Evolutionary conservation across 2,888 invertebrate species (phyloP).

Genomic region (Frankliniella intonsa): DNA sequence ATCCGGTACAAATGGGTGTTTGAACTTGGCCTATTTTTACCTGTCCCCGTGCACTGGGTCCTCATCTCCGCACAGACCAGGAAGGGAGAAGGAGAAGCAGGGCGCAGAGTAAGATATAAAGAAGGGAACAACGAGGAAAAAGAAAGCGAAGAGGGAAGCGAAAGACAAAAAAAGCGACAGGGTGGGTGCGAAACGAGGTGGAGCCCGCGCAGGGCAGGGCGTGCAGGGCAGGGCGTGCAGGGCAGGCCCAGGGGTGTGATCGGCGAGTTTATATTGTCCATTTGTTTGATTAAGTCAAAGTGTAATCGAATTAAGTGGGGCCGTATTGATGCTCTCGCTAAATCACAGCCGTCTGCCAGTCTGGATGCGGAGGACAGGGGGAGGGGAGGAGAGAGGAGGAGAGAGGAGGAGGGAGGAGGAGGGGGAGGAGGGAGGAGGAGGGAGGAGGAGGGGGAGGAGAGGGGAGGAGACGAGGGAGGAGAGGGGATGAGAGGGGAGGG

Average conservation of each 20-base stretch:
- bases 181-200: background rate
- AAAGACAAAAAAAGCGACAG: background rate
- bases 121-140: background rate
- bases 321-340: constrained; percentile 6
- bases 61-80: background rate
- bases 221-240: no score
- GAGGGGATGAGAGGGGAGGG: no score
- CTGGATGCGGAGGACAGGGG: background rate
- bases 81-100: constrained; percentile 12
- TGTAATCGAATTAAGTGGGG: constrained; percentile 23
- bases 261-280: constrained; percentile 16
- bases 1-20: no score
- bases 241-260: background rate
- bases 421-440: background rate
- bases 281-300: constrained; percentile 25
- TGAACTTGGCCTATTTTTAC: no score
- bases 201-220: background rate
- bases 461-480: no score
- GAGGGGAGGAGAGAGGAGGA: background rate
- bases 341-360: background rate
- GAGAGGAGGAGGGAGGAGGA: background rate
- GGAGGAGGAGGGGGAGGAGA: no score
- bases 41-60: no score
- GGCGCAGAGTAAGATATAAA: constrained; percentile 8
- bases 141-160: background rate